These are phyloP conservation scores for Eupeodes luniger DNA, from an alignment of 2,888 invertebrate species.

Conservation along the genomic window DNA sequence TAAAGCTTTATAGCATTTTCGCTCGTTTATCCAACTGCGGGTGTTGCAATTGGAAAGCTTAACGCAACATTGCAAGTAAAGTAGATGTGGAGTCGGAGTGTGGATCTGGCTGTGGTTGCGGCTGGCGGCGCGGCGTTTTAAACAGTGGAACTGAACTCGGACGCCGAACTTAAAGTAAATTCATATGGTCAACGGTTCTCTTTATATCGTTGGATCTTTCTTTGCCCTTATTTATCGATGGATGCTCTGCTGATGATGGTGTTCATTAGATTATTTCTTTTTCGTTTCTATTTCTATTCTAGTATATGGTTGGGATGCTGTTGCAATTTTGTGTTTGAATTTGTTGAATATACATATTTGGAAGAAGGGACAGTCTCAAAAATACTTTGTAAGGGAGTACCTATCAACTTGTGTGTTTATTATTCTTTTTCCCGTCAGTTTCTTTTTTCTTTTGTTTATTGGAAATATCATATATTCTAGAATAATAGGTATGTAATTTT, in stretches of 20 bases:
- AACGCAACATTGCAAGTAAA: background rate
- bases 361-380: too few relatives aligned
- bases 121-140: constrained; percentile 13
- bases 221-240: constrained; percentile 45
- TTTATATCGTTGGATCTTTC: constrained; percentile 52
- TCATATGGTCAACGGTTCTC: background rate
- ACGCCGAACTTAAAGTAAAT: background rate
- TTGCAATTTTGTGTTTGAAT: background rate
- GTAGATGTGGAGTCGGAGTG: background rate
- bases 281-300: background rate
- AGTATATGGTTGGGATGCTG: too few relatives aligned
- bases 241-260: constrained; percentile 32
- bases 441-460: too few relatives aligned
- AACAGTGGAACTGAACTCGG: background rate
- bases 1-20: constrained; percentile 35
- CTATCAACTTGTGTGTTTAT: too few relatives aligned
- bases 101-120: background rate
- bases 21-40: constrained; percentile 23
- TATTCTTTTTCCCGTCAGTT: too few relatives aligned
- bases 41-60: constrained; percentile 35
- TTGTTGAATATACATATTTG: background rate
- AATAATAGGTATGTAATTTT: too few relatives aligned
- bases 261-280: constrained; percentile 7
- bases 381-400: too few relatives aligned
- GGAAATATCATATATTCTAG: too few relatives aligned